These are phyloP conservation scores for Prionace glauca DNA, from an alignment of 2,797 vertebrate genomes.

Conservation along the genomic window DNA sequence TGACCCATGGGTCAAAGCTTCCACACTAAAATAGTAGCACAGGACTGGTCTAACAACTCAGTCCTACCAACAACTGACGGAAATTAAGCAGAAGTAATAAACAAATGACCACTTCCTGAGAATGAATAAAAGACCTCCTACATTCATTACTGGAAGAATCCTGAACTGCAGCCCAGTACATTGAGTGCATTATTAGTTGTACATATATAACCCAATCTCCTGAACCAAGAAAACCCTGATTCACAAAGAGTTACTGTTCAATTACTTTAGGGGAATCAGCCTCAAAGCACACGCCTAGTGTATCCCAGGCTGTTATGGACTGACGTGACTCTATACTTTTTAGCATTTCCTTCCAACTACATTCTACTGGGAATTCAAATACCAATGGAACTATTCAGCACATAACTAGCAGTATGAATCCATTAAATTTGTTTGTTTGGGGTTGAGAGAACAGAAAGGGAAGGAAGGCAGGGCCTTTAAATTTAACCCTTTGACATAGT, in stretches of 20 bases:
- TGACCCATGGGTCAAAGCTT: background rate
- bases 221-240: background rate
- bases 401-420: background rate
- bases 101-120: background rate
- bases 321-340: background rate
- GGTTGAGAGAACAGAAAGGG: background rate
- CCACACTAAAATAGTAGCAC: background rate
- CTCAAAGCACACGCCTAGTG: background rate
- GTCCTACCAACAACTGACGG: background rate
- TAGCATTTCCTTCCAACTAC: background rate
- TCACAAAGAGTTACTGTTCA: background rate
- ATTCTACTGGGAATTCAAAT: slow-evolving; percentile 2
- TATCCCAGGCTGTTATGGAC: background rate
- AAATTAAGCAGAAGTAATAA: background rate
- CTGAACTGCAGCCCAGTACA: background rate
- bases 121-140: background rate
- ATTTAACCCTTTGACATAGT: background rate
- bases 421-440: background rate
- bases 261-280: background rate
- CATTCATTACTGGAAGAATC: background rate
- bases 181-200: background rate
- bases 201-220: background rate
- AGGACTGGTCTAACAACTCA: background rate
- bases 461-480: background rate
- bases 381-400: background rate